Evolutionary conservation across 2,888 invertebrate genomes (phyloP).

Genomic region (Lymantria dispar): DNA sequence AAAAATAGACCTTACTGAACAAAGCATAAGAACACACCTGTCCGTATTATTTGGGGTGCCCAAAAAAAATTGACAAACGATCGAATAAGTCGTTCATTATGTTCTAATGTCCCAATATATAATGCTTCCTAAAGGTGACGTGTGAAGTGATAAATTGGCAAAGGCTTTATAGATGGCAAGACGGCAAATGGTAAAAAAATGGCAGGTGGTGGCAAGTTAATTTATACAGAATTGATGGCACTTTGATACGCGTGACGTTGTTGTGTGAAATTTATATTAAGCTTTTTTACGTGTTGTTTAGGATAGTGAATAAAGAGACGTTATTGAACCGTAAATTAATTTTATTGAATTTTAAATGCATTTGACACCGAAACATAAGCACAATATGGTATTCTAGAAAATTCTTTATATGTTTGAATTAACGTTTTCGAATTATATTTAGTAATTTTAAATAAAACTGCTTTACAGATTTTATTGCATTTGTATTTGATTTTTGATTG

Average conservation of each 20-base stretch:
- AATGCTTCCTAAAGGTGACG: constrained; percentile 67
- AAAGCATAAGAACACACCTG: neutral
- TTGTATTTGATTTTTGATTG: too few relatives aligned
- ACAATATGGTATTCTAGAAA: too few relatives aligned
- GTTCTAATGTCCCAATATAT: constrained; percentile 77
- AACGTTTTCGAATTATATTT: too few relatives aligned
- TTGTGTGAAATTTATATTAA: constrained; percentile 33
- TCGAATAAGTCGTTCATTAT: constrained; percentile 70
- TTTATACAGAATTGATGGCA: constrained; percentile 39
- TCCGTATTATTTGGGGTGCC: constrained; percentile 6
- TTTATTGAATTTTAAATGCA: neutral
- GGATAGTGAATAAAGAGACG: neutral
- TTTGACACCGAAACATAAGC: too few relatives aligned
- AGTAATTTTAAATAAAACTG: too few relatives aligned
- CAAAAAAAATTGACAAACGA: constrained; percentile 71
- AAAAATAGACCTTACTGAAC: neutral
- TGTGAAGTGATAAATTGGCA: constrained; percentile 66
- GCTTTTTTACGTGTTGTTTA: neutral
- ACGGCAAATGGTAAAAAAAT: constrained; percentile 45
- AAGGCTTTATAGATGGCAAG: constrained; percentile 46
- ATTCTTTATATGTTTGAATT: too few relatives aligned
- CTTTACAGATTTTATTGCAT: too few relatives aligned
- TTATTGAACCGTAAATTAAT: neutral
- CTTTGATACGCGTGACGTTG: constrained; percentile 24
- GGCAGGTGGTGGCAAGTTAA: constrained; percentile 58